Percentiles rank a stretch among this genome's conserved stretches.
Evolutionary conservation across 1,140 invertebrate species (phyloP).

Genomic region (Drosophila nannoptera): DNA sequence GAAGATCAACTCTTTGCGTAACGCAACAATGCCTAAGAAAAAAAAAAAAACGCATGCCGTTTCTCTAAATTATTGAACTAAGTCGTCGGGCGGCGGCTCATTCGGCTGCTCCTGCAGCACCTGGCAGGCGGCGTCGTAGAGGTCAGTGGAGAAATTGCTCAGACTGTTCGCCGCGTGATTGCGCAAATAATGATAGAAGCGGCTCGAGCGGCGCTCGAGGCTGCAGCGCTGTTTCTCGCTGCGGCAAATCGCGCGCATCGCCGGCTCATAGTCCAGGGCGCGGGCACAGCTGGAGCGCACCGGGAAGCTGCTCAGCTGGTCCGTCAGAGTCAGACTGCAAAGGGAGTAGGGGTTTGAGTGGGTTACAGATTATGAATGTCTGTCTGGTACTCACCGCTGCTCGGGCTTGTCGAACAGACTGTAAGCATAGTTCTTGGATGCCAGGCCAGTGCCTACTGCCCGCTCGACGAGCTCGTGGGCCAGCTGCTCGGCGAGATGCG

Average conservation of each 20-base stretch:
- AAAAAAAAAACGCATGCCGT: slow-evolving; percentile 32
- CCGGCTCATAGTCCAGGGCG: slow-evolving; percentile 81
- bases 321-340: slow-evolving; percentile 34
- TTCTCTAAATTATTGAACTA: slow-evolving; percentile 32
- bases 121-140: slow-evolving; percentile 59
- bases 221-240: slow-evolving; percentile 81
- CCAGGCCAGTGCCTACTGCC: slow-evolving; percentile 59
- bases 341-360: background rate
- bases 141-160: slow-evolving; percentile 56
- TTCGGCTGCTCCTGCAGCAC: slow-evolving; percentile 39
- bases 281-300: slow-evolving; percentile 49
- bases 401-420: slow-evolving; percentile 66
- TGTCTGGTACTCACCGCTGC: slow-evolving; percentile 50
- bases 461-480: slow-evolving; percentile 66
- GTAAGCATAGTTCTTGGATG: slow-evolving; percentile 57
- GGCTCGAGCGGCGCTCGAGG: slow-evolving; percentile 80
- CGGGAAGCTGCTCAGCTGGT: slow-evolving; percentile 48
- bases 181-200: slow-evolving; percentile 83
- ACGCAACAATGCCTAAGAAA: slow-evolving; percentile 27
- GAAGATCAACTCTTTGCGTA: slow-evolving; percentile 67
- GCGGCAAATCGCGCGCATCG: slow-evolving; percentile 81
- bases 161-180: slow-evolving; percentile 51
- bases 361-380: background rate
- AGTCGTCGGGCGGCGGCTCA: background rate
- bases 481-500: slow-evolving; percentile 59